phyloP scores from a whole-genome alignment of 2,888 invertebrate species.

The Acleris cristana region DNA sequence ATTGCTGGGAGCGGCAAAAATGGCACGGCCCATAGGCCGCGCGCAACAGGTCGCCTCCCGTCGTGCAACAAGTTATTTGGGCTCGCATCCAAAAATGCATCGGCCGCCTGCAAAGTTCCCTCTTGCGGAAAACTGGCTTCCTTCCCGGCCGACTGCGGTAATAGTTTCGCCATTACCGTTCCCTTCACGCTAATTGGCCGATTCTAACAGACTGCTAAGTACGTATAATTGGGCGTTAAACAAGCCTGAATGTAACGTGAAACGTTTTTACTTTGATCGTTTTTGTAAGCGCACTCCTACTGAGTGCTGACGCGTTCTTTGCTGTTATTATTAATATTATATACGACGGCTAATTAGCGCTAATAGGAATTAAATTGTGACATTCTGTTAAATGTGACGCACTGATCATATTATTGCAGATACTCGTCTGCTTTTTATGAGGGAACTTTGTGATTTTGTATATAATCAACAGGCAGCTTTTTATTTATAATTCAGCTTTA shows the following conservation, averaged over 20 bases:
- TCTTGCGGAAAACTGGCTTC: constrained; percentile 62
- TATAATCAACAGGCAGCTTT: no score
- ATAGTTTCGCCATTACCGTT: constrained; percentile 49
- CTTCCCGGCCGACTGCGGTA: constrained; percentile 50
- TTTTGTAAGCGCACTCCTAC: constrained; percentile 14
- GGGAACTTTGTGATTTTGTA: not conserved
- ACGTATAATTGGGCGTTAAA: constrained; percentile 41
- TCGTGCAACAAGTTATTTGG: constrained; percentile 80
- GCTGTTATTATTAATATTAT: constrained; percentile 28
- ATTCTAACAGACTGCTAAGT: constrained; percentile 46
- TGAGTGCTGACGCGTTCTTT: constrained; percentile 10
- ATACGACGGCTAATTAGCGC: constrained; percentile 17
- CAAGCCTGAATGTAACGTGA: constrained; percentile 13
- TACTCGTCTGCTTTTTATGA: no score
- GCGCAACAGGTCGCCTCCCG: constrained; percentile 75
- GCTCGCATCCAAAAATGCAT: constrained; percentile 83
- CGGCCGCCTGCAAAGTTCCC: constrained; percentile 66
- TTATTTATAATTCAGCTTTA: no score
- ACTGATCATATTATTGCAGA: not conserved
- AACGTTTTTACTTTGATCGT: constrained; percentile 19
- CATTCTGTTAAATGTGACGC: constrained; percentile 13
- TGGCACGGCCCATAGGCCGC: constrained; percentile 58
- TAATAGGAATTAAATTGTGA: constrained; percentile 32
- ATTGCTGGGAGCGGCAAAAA: constrained; percentile 77
- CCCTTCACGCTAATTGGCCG: constrained; percentile 44